A percentile compares a stretch with the other conserved stretches of the same genome.
Evolutionary conservation across 1,140 invertebrate species (phyloP).

Genomic region (Drosophila obscura): DNA sequence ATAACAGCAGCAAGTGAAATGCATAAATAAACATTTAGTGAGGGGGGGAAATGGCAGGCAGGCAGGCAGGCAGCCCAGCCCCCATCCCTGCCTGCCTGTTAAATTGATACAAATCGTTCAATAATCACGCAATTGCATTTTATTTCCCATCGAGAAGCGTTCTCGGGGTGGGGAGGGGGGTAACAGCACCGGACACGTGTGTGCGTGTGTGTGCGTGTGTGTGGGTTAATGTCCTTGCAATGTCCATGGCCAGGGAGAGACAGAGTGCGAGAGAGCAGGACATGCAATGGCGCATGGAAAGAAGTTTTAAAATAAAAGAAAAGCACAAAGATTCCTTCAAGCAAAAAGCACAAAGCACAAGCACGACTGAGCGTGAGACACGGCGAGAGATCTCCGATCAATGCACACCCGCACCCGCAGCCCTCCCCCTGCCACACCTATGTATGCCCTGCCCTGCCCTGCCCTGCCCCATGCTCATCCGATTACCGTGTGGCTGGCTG

Average conservation of each 20-base stretch:
- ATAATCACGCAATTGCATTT: constrained; percentile 81
- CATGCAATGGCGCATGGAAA: constrained; percentile 1
- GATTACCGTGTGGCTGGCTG: constrained; percentile 31
- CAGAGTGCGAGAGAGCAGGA: not conserved
- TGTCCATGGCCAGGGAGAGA: not conserved
- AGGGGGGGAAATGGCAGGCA: not conserved
- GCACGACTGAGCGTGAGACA: too few species aligned
- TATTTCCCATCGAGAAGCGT: constrained; percentile 44
- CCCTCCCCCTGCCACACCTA: too few species aligned
- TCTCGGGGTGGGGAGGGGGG: not conserved
- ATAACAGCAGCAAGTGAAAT: constrained; percentile 60
- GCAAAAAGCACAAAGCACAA: not conserved
- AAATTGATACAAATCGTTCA: constrained; percentile 82
- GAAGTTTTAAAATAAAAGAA: not conserved
- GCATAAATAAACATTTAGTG: constrained; percentile 70
- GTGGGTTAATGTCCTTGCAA: constrained; percentile 28
- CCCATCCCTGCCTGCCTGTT: not conserved
- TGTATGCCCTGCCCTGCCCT: too few species aligned
- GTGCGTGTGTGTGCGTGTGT: too few species aligned
- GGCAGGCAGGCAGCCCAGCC: too few species aligned
- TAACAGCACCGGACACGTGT: constrained; percentile 25
- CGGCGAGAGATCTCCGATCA: not conserved
- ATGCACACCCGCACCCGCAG: too few species aligned
- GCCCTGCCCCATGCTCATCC: constrained; percentile 4
- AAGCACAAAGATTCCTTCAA: not conserved